These are phyloP conservation scores for Arvicanthis niloticus DNA, from an alignment of 2,113 vertebrate species.

Conservation along the genomic window DNA sequence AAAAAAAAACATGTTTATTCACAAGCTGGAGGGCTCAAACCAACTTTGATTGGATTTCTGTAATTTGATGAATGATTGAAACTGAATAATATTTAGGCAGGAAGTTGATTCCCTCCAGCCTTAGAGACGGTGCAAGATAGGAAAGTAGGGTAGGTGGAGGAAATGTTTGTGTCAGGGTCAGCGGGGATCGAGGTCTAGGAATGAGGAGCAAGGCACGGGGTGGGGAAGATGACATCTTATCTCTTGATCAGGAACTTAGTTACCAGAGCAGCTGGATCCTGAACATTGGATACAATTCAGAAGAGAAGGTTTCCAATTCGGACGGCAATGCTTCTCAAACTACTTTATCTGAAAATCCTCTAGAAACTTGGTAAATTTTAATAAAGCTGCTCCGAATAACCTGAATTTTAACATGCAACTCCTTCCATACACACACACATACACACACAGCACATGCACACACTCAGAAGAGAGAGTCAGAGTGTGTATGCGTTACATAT, in stretches of 20 bases:
- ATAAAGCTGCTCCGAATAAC: not conserved
- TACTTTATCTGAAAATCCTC: not conserved
- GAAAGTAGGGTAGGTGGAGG: not conserved
- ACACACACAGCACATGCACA: not conserved
- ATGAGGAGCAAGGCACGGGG: not conserved
- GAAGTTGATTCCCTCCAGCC: not conserved
- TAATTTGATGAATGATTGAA: not conserved
- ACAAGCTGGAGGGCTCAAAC: not conserved
- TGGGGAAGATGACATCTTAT: not conserved
- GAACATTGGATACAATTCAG: not conserved
- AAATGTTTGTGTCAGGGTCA: not conserved
- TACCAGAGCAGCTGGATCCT: not conserved
- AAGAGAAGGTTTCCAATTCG: not conserved
- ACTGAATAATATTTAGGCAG: not conserved
- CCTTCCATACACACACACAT: not conserved
- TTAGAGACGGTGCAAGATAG: not conserved
- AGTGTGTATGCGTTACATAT: not conserved
- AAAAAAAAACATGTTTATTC: not conserved
- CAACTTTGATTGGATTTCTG: not conserved
- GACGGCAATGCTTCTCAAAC: not conserved
- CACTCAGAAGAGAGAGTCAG: not conserved
- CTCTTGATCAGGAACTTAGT: not conserved
- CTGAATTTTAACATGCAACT: not conserved
- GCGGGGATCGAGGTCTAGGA: accelerated
- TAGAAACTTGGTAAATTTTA: not conserved